Evolutionary conservation across 2,888 invertebrate genomes (phyloP).

Genomic region (Drosophila quasianomalipes): DNA sequence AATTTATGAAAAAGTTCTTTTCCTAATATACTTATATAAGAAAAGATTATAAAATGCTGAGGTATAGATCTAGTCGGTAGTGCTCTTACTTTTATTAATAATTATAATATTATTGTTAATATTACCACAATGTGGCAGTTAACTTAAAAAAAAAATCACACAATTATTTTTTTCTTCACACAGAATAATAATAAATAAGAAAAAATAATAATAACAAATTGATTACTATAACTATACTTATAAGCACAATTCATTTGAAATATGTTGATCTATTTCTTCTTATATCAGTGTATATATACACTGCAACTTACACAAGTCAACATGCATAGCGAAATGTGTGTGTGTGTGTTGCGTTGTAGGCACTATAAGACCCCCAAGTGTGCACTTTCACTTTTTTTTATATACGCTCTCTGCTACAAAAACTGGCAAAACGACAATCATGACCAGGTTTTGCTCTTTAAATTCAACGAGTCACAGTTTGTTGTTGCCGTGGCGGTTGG

Average conservation of each 20-base stretch:
- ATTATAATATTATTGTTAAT: background rate
- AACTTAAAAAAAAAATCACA: no score
- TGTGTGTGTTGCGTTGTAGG: slow-evolving; percentile 21
- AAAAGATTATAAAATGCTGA: background rate
- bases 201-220: background rate
- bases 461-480: slow-evolving; percentile 22
- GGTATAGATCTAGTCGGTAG: rapidly evolving
- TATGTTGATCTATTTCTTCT: background rate
- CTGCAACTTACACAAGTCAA: background rate
- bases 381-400: slow-evolving; percentile 78
- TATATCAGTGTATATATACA: slow-evolving; percentile 6
- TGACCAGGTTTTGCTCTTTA: slow-evolving; percentile 53
- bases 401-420: slow-evolving; percentile 40
- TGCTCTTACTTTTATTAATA: no score
- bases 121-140: no score
- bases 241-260: background rate
- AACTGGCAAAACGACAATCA: slow-evolving; percentile 75
- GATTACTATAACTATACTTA: background rate
- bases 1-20: background rate
- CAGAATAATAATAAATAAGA: background rate
- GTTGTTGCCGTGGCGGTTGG: slow-evolving; percentile 3
- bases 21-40: background rate
- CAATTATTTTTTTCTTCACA: no score
- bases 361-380: slow-evolving; percentile 44
- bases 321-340: slow-evolving; percentile 22